Evolutionary conservation across 2,888 invertebrate species (phyloP), one percentile per base, ranked within the genome.

Genomic region (Criorhina ranunculi): DNA sequence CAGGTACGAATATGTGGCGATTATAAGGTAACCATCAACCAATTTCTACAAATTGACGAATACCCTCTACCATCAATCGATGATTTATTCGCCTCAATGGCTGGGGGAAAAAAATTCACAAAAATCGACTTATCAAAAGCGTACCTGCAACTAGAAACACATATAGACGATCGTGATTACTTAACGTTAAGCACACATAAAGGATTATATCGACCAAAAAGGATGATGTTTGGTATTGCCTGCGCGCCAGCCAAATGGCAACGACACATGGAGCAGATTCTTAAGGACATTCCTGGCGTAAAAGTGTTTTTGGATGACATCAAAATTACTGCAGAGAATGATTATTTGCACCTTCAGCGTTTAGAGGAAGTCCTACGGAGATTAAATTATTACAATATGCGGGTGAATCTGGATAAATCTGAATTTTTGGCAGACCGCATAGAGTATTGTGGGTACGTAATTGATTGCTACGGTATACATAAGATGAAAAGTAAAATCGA

Each of bases 141-240:
- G 8, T 91, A 90, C 66, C 85, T 89, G 76, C 89, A 90, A 75
- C 53, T 90, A 29, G 88, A 88, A 85, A 80, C 90, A 17, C 86
- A 87, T 35, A 87, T 86, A 5, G 87, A 88, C 11, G 87, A 88
- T 85, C 82, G 87, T 55, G 72, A 90, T 33, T 87, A 88, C 9
- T 62, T 90, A 60, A 90, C 89, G 1, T 87, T 91, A 53, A 90
- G 73, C 80, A 91, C 90, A 5, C 89, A 89, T 69, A 89, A 89
- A 60, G 90, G 89, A 3, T 81, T 90, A 35, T 90, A 86, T 81
- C 67, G 86, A 64, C 87, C 87, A 66, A 90, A 87, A 15, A 69
- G 90, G 11, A 72, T 90, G 70, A 86, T 88, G 87, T 90, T 88
- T 82, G 90, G 90, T 1, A 62, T 90, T 7, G 88, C 89, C 2